Conservation (phyloP, 2,797 vertebrate genomes). For the Echiichthys vipera region DNA sequence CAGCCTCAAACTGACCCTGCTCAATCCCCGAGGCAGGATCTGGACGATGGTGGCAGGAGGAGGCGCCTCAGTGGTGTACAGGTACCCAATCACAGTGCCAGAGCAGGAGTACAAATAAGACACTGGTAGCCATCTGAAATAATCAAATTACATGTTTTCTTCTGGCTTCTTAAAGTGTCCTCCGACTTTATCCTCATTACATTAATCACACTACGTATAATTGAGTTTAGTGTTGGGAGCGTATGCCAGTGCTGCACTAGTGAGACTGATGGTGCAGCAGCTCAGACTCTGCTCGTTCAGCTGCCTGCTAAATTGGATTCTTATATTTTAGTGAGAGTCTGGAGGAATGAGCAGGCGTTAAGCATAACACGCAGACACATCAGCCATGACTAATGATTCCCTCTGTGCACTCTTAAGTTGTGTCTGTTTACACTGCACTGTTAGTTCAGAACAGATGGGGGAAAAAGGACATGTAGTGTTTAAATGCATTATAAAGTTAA, state of each 20-base stretch:
- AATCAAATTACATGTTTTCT: conserved; percentile 9
- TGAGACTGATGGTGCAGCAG: conserved; percentile 43
- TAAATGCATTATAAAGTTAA: background rate
- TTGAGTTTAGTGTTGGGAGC: conserved; percentile 25
- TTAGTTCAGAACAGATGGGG: conserved; percentile 13
- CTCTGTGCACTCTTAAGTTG: conserved; percentile 43
- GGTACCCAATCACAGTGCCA: conserved; percentile 87
- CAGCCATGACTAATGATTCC: conserved; percentile 75
- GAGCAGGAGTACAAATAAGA: conserved; percentile 56
- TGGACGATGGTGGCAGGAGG: conserved; percentile 99
- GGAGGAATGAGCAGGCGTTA: conserved; percentile 44
- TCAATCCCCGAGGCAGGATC: conserved; percentile 95
- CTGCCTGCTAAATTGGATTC: conserved; percentile 49
- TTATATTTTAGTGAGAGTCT: conserved; percentile 43
- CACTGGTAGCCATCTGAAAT: conserved; percentile 52
- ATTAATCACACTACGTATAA: conserved; percentile 26
- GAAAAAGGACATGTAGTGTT: background rate
- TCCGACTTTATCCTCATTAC: conserved; percentile 15
- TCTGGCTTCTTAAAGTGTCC: conserved; percentile 8
- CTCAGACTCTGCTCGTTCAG: conserved; percentile 45
- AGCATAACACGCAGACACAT: conserved; percentile 41
- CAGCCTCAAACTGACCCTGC: conserved; percentile 94
- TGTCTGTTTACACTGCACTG: conserved; percentile 25
- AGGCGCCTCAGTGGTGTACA: conserved; percentile 92
- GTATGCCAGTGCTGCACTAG: conserved; percentile 15